These are phyloP conservation scores for Lutraria rhynchaena DNA, from an alignment of 1,140 invertebrate species.

Conservation along the genomic window DNA sequence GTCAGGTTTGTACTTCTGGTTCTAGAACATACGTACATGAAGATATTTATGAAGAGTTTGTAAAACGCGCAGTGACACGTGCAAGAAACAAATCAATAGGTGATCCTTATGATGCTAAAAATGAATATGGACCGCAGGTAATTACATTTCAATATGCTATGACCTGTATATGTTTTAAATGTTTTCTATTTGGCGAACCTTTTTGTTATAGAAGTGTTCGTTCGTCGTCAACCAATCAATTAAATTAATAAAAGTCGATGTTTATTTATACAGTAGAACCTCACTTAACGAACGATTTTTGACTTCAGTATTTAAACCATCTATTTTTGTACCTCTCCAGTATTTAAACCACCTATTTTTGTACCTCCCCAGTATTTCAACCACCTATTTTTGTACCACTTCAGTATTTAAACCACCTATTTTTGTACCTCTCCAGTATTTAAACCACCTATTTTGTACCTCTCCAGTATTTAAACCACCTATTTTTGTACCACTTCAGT, in stretches of 20 bases:
- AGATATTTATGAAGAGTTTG: constrained; percentile 94
- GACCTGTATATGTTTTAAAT: background rate
- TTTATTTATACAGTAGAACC: too few relatives aligned
- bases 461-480: background rate
- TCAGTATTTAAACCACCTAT: background rate
- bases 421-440: background rate
- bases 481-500: background rate
- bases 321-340: too few relatives aligned
- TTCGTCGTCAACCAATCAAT: too few relatives aligned
- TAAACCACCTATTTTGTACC: background rate
- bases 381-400: background rate
- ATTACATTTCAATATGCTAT: background rate
- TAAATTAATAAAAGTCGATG: too few relatives aligned
- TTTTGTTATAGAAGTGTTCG: too few relatives aligned
- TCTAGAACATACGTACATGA: constrained; percentile 95
- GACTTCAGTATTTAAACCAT: too few relatives aligned
- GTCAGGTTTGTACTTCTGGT: constrained; percentile 95
- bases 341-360: too few relatives aligned
- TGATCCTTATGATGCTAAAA: constrained; percentile 88
- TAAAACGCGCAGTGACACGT: constrained; percentile 86
- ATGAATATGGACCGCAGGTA: constrained; percentile 82
- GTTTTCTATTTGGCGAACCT: background rate
- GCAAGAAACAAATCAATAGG: constrained; percentile 90
- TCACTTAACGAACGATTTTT: too few relatives aligned
- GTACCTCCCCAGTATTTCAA: too few relatives aligned